Percentiles rank a stretch among this genome's conserved stretches.
phyloP scores from a whole-genome alignment of 2,797 vertebrate species.

The Agapornis canus region DNA sequence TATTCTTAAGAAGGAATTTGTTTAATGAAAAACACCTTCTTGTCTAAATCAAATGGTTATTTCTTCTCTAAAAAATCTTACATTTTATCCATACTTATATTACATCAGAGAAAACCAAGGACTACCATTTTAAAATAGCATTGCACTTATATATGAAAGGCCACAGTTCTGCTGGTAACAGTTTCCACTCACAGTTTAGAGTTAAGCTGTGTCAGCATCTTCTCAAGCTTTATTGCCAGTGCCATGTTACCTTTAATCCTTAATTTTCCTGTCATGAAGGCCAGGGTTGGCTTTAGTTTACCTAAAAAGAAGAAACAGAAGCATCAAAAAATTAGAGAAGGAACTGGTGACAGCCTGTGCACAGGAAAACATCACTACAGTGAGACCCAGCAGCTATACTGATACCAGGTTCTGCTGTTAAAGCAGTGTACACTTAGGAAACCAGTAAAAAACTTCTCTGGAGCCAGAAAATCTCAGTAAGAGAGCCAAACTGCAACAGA shows the following conservation, averaged over 20 bases:
- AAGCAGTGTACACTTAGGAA: not conserved
- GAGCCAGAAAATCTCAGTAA: not conserved
- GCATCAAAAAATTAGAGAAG: not conserved
- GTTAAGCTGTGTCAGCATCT: slow-evolving; percentile 86
- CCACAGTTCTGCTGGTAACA: not conserved
- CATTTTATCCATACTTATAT: not conserved
- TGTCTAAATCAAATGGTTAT: not conserved
- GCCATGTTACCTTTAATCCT: slow-evolving; percentile 93
- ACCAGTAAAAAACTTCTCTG: not conserved
- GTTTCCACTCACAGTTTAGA: slow-evolving; percentile 81
- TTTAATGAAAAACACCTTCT: not conserved
- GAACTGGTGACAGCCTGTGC: not conserved
- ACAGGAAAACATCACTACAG: not conserved
- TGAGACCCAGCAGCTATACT: rapidly evolving
- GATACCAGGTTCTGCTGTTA: not conserved
- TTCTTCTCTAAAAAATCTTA: not conserved
- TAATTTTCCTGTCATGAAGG: slow-evolving; percentile 93
- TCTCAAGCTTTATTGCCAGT: slow-evolving; percentile 91
- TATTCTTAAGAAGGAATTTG: not conserved
- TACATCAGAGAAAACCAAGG: not conserved
- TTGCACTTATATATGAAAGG: slow-evolving; percentile 23
- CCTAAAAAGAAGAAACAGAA: slow-evolving; percentile 77
- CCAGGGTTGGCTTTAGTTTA: slow-evolving; percentile 90
- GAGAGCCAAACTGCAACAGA: not conserved
- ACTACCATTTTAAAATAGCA: not conserved